Percentiles rank a stretch among this genome's conserved stretches.
Evolutionary conservation across 2,888 invertebrate genomes (phyloP).

Genomic region (Lasioglossum calceatum): DNA sequence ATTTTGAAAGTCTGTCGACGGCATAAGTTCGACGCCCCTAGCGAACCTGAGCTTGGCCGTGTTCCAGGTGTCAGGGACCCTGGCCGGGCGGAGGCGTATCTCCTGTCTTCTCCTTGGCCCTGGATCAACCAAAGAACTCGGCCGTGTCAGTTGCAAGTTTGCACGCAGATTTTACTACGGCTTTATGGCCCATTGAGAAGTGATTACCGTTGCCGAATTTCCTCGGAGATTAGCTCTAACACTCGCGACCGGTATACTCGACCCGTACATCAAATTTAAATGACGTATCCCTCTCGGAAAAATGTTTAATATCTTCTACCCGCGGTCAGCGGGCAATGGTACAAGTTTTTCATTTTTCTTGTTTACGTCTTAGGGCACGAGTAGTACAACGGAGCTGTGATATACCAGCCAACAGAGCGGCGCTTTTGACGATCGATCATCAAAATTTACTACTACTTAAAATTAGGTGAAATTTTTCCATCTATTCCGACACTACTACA

Average conservation of each 20-base stretch:
- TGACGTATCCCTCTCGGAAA: not conserved
- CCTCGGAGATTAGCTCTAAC: not conserved
- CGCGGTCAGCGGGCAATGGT: no score
- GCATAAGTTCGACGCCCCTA: constrained; percentile 80
- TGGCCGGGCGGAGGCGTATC: constrained; percentile 71
- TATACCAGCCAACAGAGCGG: no score
- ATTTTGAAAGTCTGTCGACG: constrained; percentile 82
- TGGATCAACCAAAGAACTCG: constrained; percentile 67
- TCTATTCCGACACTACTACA: no score
- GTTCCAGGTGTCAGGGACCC: constrained; percentile 83
- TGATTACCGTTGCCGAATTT: constrained; percentile 4
- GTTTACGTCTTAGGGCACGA: no score
- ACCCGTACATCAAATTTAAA: not conserved
- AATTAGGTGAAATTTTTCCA: no score
- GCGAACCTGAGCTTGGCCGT: constrained; percentile 77
- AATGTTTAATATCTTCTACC: not conserved
- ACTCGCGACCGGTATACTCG: not conserved
- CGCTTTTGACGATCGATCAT: no score
- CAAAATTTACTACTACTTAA: no score
- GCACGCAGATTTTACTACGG: constrained; percentile 60
- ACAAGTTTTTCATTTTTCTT: no score
- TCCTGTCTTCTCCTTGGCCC: constrained; percentile 73
- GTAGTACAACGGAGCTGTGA: no score
- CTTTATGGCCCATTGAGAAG: constrained; percentile 22
- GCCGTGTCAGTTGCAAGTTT: constrained; percentile 64